phyloP scores from a whole-genome alignment of 2,888 invertebrate species.

The Lumbricus terrestris region DNA sequence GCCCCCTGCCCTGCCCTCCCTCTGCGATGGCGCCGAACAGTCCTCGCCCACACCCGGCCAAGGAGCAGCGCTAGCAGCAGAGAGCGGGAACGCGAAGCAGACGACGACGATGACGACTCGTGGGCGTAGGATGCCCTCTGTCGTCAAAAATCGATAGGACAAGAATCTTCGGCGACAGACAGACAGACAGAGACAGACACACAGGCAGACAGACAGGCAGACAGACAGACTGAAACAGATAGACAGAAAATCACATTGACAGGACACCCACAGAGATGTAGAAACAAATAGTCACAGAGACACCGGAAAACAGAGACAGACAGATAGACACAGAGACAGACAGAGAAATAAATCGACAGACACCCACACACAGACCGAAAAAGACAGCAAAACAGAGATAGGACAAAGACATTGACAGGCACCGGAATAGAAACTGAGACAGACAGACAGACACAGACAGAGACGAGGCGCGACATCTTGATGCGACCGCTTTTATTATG shows the following conservation, averaged over 20 bases:
- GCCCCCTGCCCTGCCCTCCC: too few relatives aligned
- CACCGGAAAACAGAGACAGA: not conserved
- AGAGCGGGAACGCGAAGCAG: too few relatives aligned
- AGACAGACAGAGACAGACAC: constrained; percentile 24
- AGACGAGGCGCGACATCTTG: not conserved
- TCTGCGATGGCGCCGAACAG: too few relatives aligned
- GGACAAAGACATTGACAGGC: not conserved
- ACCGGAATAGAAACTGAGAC: not conserved
- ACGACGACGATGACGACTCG: too few relatives aligned
- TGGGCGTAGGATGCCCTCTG: not conserved
- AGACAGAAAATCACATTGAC: not conserved
- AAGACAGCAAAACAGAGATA: too few relatives aligned
- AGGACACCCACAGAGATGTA: not conserved
- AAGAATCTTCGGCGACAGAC: not conserved
- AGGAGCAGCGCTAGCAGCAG: too few relatives aligned
- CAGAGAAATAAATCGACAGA: not conserved
- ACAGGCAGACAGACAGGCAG: constrained; percentile 19
- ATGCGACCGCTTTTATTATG: not conserved
- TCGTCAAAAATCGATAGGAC: not conserved
- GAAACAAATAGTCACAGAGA: too few relatives aligned
- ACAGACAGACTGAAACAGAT: not conserved
- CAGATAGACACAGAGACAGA: not conserved
- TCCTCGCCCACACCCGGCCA: too few relatives aligned
- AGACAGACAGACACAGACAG: not conserved
- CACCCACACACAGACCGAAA: not conserved